Evolutionary conservation across 2,888 invertebrate genomes (phyloP).

Genomic region (Octonoba sinensis): DNA sequence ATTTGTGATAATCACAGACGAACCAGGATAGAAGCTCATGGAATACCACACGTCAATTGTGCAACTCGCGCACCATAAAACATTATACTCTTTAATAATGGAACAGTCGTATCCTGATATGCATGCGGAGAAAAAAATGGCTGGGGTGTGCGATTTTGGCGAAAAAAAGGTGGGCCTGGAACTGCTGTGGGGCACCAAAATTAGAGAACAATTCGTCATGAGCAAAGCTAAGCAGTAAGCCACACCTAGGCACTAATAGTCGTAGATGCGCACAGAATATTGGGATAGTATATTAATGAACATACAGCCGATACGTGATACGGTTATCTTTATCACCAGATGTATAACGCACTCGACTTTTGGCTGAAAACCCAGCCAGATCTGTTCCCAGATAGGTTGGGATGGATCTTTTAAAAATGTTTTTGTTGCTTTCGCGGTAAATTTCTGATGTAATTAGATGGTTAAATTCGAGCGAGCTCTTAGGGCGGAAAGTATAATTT

Average conservation of each 20-base stretch:
- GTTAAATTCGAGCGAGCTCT: no score
- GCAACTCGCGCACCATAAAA: conserved; percentile 7
- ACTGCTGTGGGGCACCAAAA: conserved; percentile 24
- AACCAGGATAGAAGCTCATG: not conserved
- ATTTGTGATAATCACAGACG: not conserved
- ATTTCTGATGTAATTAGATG: no score
- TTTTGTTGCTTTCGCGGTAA: no score
- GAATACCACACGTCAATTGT: conserved; percentile 15
- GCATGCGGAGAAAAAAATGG: conserved; percentile 20
- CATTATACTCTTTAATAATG: conserved; percentile 21
- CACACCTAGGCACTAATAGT: conserved; percentile 57
- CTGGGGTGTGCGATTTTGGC: conserved; percentile 8
- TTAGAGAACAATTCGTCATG: conserved; percentile 57
- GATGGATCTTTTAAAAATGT: no score
- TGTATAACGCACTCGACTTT: no score
- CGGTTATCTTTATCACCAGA: no score
- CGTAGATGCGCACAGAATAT: conserved; percentile 18
- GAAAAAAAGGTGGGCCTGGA: conserved; percentile 15
- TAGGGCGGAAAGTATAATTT: no score
- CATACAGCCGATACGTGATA: not conserved
- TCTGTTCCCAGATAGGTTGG: no score
- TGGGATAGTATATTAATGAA: conserved; percentile 46
- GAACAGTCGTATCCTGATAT: conserved; percentile 19
- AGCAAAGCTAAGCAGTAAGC: conserved; percentile 39
- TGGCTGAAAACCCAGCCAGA: no score